Base-by-base conservation (phyloP, 2,113 vertebrate genomes). In the Okapia johnstoni region DNA sequence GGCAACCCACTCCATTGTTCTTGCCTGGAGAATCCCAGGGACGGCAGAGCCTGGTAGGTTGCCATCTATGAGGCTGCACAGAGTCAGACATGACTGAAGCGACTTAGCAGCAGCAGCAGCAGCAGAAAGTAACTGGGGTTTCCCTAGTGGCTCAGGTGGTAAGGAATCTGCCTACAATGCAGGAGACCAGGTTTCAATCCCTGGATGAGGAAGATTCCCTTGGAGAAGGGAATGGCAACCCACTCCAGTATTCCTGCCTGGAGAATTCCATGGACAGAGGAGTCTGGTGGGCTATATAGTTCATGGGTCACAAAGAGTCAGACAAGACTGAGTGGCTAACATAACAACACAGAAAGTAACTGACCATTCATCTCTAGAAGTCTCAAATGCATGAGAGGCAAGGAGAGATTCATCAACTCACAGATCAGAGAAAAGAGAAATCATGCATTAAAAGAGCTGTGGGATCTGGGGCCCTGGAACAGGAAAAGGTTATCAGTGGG, bases 381-480 rank as follows among this genome's bases (percentile, higher is more conserved):
- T 50, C 43, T 48, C 85, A 52, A 60, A 17, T 23, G 19, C 23
- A 3, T 0, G 1, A 54, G 76, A 58, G 30, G 70, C 33, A 13
- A 58, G 55, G 55, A 43, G 26, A 28, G 48, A 2, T 1, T 26
- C 73, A 40, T 4, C 7, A 4, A 48, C 2, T 57, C 46, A 55
- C 46, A 14, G 52, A 3, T 6, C 7, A 4, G 83, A 57, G 33
- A 80, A 55, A n/a, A 43, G 48, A 55, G 66, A 58, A 40, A 80
- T 11, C 7, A 52, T 6, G 48, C 14, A 8, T 33, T 12, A 3
- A 57, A 30, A 63, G 13, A 5, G 5, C 17, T 0, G 23, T 30
- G 63, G 33, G 54, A 2, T 25, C 28, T 23, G 5, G 26, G n/a
- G 50, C 26, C 60, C 60, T 10, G 84, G n/a, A 66, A 92, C 60